These are phyloP conservation scores for Cordilura impudica DNA, from an alignment of 2,888 invertebrate species.

Conservation along the genomic window DNA sequence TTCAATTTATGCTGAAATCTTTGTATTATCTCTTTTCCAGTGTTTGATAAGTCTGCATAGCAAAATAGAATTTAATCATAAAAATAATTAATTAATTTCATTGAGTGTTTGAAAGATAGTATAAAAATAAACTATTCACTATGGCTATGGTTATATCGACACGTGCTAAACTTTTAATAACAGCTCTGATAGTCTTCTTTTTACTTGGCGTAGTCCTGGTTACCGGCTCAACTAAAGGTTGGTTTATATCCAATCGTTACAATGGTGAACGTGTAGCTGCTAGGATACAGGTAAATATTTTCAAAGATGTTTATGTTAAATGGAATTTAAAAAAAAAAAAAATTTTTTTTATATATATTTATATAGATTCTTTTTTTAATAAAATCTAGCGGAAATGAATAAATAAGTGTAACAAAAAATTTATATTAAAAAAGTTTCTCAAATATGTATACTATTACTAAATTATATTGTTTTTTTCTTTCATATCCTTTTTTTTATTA, in stretches of 20 bases:
- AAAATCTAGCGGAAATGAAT: too few species aligned
- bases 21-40: conserved; percentile 34
- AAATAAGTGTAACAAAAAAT: too few species aligned
- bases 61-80: background rate
- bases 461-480: too few species aligned
- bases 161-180: conserved; percentile 82
- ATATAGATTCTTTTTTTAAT: too few species aligned
- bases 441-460: too few species aligned
- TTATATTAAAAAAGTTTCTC: too few species aligned
- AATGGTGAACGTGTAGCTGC: conserved; percentile 80
- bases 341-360: background rate
- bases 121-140: conserved; percentile 58
- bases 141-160: conserved; percentile 85
- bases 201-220: conserved; percentile 80
- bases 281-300: conserved; percentile 81
- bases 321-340: background rate
- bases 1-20: background rate
- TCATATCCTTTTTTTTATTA: too few species aligned
- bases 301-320: conserved; percentile 1
- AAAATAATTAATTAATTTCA: conserved; percentile 14
- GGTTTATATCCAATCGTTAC: conserved; percentile 80
- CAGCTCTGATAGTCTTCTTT: conserved; percentile 80
- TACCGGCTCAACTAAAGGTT: conserved; percentile 81
- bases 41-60: conserved; percentile 1
- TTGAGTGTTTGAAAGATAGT: background rate